Evolutionary conservation across 1,140 invertebrate species (phyloP), one percentile per base, ranked within the genome.

Genomic region (Ctenoplectra terminalis): DNA sequence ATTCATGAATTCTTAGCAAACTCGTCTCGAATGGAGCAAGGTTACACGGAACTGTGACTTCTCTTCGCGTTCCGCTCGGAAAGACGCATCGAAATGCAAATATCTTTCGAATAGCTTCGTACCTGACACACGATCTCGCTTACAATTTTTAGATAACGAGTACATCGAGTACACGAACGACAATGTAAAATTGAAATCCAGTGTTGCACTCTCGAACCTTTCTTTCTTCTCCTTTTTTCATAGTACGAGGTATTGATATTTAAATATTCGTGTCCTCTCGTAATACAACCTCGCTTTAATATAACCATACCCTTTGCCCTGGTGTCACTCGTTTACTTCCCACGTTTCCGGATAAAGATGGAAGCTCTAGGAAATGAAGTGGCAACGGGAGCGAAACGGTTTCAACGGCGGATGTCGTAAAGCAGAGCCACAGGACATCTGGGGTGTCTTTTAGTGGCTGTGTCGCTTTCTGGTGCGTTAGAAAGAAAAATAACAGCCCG

Each of bases 321-420:
- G 1, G 0, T 3, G 26, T 1, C 26, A 23, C 9, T 20, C 4
- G 17, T 7, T 31, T 26, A 13, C 50, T 77, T 17, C n/a, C n/a
- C n/a, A n/a, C n/a, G 43, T 34, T 17, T 15, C 3, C 5, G 17
- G 48, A 15, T 37, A 74, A 52, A 13, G 46, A 20, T 58, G 20
- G 76, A 60, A 43, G 3, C 46, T 40, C 23, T 46, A 34, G 15
- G 15, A 54, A 29, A 23, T 31, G 37, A 23, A 20, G 37, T 11
- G 9, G 46, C 9, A 52, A 52, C 13, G 26, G 29, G 20, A 26
- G 56, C 67, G 74, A 50, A 83, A 83, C 85, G 69, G 61, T 72
- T 64, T 83, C 34, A 74, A 74, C 70, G 73, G 61, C 83, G 84
- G 81, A 89, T 40, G 85, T 90, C 81, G 74, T 87, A 84, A 90